Evolutionary conservation across 2,888 invertebrate species (phyloP).

Genomic region (Acleris laterana): DNA sequence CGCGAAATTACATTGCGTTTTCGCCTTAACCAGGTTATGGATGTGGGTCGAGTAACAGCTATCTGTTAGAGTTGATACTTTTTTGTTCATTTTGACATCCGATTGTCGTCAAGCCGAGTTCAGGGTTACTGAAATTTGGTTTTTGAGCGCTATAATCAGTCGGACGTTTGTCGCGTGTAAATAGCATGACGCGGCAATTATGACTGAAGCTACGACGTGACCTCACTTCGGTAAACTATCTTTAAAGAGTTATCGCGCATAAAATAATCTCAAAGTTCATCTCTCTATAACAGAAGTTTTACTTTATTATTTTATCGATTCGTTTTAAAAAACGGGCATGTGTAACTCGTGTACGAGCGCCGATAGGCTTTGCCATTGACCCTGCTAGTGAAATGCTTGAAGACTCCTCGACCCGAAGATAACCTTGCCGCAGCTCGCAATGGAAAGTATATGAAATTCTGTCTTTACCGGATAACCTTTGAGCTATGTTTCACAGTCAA

Average conservation of each 20-base stretch:
- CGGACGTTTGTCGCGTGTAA: conserved; percentile 27
- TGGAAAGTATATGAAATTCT: conserved; percentile 50
- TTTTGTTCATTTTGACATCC: conserved; percentile 64
- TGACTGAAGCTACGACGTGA: conserved; percentile 1
- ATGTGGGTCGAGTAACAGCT: conserved; percentile 82
- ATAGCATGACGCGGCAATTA: conserved; percentile 10
- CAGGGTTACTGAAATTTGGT: conserved; percentile 64
- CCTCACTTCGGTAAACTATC: background rate
- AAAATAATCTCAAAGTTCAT: conserved; percentile 3
- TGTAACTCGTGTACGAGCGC: conserved; percentile 23
- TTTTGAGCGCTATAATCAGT: conserved; percentile 44
- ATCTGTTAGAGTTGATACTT: conserved; percentile 69
- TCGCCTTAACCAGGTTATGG: conserved; percentile 77
- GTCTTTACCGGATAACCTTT: conserved; percentile 42
- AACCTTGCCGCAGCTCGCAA: conserved; percentile 44
- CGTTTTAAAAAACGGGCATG: conserved; percentile 6
- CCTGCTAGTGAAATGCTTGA: conserved; percentile 47
- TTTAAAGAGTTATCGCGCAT: background rate
- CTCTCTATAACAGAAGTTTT: background rate
- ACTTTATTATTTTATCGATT: conserved; percentile 12
- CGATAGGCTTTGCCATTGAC: conserved; percentile 43
- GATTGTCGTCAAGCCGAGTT: conserved; percentile 59
- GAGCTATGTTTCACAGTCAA: background rate
- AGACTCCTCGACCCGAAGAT: conserved; percentile 41
- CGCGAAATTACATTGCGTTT: conserved; percentile 83